Conservation (phyloP, 2,888 invertebrate genomes). For the Stenchaetothrips biformis region DNA sequence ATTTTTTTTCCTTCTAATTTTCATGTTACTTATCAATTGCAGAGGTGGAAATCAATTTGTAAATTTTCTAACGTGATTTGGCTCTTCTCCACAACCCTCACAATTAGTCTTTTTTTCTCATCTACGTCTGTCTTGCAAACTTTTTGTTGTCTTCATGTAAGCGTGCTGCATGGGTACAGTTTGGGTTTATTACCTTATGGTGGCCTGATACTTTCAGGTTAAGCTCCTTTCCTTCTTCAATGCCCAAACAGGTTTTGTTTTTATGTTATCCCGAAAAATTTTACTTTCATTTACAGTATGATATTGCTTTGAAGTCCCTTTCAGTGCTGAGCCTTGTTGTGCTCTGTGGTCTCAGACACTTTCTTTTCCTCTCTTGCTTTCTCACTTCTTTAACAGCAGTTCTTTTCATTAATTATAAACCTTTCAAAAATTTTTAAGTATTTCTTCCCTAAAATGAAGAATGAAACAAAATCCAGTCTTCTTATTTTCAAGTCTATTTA, state of each 20-base stretch:
- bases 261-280: slow-evolving; percentile 6
- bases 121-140: slow-evolving; percentile 7
- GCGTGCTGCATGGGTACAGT: slow-evolving; percentile 20
- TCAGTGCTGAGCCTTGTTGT: too few species aligned
- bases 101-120: not conserved
- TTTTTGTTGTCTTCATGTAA: slow-evolving; percentile 8
- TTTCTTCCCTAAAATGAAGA: not conserved
- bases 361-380: not conserved
- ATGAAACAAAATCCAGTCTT: not conserved
- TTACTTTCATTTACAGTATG: not conserved
- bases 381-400: not conserved
- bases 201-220: not conserved
- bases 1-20: not conserved
- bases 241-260: slow-evolving; percentile 11
- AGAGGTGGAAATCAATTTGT: too few species aligned
- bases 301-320: too few species aligned
- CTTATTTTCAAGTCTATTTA: not conserved
- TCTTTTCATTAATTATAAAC: not conserved
- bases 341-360: too few species aligned
- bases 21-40: too few species aligned
- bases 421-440: not conserved
- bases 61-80: not conserved
- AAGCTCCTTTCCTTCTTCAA: not conserved
- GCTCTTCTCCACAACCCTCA: not conserved
- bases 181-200: slow-evolving; percentile 8